Evolutionary conservation across 2,797 vertebrate species (phyloP), one percentile per base, ranked within the genome.

Genomic region (Microtus californicus): DNA sequence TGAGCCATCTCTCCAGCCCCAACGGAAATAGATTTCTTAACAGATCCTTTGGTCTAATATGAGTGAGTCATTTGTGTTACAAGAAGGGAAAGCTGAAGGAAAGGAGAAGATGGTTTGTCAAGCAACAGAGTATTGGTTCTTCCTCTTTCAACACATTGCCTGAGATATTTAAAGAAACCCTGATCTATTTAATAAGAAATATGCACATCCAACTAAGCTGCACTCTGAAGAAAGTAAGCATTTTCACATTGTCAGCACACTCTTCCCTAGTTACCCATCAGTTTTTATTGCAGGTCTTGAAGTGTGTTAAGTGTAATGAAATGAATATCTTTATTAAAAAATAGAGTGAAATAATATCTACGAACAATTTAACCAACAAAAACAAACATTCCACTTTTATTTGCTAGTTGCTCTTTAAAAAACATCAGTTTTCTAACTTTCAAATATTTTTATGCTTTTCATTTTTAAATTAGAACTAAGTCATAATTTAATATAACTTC

Each of bases 271-370:
- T 88, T 92, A 82, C 34, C 76, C 87, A 89, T 96, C 78, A 89
- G 13, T 51, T 94, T 93, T 97, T 86, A 95, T 87, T 94, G 90
- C 48, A 93, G 85, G 95, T 96, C 85, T 94, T 97, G 40, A 97
- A 97, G 63, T 91, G 25, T 76, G 40, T 34, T 81, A 93, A 88
- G 34, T 94, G 56, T 79, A 92, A 48, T 87, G 59, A 95, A 95
- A 96, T 93, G 51, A 69, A 15, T 31, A 79, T 87, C 37, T 93
- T 95, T 94, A 93, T 67, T 91, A 56, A 95, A 95, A 96, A 65
- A 89, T 94, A 59, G 10, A 90, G n/a, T 74, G 71, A 96, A 95
- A 82, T 91, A 54, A 97, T 87, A 91, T 71, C 74, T 96, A 77
- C 90, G 90, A 96, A 88, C 7, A 69, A 40, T 94, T 85, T 92